Evolutionary conservation across 2,113 vertebrate genomes (phyloP).

Genomic region (Psittacara wagleri): DNA sequence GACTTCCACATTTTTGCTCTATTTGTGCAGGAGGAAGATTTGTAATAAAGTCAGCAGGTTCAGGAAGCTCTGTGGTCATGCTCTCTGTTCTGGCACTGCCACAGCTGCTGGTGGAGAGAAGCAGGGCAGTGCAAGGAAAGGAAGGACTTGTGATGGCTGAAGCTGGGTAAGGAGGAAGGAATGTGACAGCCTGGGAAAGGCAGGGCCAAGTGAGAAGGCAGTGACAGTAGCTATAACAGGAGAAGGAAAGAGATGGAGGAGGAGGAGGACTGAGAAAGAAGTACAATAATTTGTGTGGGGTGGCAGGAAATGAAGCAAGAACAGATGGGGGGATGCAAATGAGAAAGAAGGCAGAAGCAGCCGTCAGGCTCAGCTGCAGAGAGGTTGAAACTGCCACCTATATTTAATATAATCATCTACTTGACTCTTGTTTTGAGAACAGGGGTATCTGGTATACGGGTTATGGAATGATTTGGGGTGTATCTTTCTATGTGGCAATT

Average conservation of each 20-base stretch:
- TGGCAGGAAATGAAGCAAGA: constrained; percentile 47
- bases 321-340: constrained; percentile 60
- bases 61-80: neutral
- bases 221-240: neutral
- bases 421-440: neutral
- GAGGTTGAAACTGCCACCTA: neutral
- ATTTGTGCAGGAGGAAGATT: neutral
- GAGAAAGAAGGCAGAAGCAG: constrained; percentile 18
- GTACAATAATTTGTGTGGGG: constrained; percentile 18
- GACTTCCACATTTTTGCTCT: neutral
- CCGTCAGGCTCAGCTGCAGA: constrained; percentile 37
- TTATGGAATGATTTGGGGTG: neutral
- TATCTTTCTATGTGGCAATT: neutral
- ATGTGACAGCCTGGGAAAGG: constrained; percentile 8
- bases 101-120: neutral
- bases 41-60: neutral
- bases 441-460: neutral
- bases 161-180: neutral
- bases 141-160: neutral
- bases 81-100: neutral
- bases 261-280: constrained; percentile 36
- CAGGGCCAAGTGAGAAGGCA: neutral
- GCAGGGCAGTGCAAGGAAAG: neutral
- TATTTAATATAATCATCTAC: neutral
- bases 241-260: constrained; percentile 33